Percentiles rank a stretch among this genome's conserved stretches.
phyloP scores from a whole-genome alignment of 1,140 invertebrate genomes.

The Atta colombica region DNA sequence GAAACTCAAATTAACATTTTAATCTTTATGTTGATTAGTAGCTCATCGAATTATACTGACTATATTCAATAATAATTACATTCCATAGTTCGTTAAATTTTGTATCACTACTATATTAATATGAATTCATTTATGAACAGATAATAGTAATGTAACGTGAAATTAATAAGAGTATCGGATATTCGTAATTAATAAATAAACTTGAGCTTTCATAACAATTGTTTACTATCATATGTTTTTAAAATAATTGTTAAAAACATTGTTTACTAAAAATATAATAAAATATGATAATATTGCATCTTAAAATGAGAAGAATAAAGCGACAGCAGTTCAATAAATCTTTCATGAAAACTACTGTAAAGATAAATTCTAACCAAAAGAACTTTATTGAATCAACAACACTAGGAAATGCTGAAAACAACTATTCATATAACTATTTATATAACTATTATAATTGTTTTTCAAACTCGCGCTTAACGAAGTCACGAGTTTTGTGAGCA shows the following conservation, averaged over 20 bases:
- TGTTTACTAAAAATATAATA: background rate
- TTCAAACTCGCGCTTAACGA: background rate
- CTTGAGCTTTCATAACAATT: background rate
- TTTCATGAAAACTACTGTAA: background rate
- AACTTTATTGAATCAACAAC: background rate
- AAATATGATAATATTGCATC: background rate
- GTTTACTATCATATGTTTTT: background rate
- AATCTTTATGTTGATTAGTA: slow-evolving; percentile 10
- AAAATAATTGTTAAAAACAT: background rate
- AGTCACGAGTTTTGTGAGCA: slow-evolving; percentile 1
- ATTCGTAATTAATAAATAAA: slow-evolving; percentile 24
- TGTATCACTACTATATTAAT: slow-evolving; percentile 9
- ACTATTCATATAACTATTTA: too few relatives aligned
- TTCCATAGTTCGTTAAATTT: slow-evolving; percentile 23
- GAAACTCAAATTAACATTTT: slow-evolving; percentile 19
- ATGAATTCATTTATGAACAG: slow-evolving; percentile 7
- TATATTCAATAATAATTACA: slow-evolving; percentile 33
- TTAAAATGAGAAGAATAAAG: background rate
- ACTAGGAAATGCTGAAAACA: background rate
- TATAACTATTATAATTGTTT: slow-evolving; percentile 7
- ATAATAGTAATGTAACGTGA: slow-evolving; percentile 19
- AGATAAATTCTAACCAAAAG: background rate
- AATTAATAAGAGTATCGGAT: slow-evolving; percentile 29
- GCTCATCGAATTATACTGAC: slow-evolving; percentile 32
- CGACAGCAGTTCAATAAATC: background rate